A percentile compares a stretch with the other conserved stretches of the same genome.
phyloP scores from a whole-genome alignment of 2,797 vertebrate genomes.

The Nannoperca australis region DNA sequence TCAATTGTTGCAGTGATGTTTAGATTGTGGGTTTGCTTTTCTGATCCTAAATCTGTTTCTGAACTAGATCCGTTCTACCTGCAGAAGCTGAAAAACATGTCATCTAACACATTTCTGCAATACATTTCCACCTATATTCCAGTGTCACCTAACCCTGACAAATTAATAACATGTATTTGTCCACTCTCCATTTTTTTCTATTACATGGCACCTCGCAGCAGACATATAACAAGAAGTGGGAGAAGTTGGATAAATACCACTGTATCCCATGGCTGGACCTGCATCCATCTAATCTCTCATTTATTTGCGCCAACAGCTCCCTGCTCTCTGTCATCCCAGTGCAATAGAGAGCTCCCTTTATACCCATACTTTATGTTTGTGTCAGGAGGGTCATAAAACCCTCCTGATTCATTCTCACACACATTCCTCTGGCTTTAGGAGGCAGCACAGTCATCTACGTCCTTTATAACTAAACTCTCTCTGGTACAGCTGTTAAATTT shows the following conservation, averaged over 20 bases:
- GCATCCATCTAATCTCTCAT: slow-evolving; percentile 52
- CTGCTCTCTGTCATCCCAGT: slow-evolving; percentile 16
- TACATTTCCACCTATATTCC: slow-evolving; percentile 10
- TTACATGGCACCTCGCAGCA: slow-evolving; percentile 24
- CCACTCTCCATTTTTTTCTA: slow-evolving; percentile 15
- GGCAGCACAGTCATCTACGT: not conserved
- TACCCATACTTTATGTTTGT: slow-evolving; percentile 60
- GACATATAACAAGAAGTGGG: slow-evolving; percentile 8
- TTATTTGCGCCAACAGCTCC: slow-evolving; percentile 52
- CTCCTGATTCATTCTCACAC: slow-evolving; percentile 57
- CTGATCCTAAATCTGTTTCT: slow-evolving; percentile 4
- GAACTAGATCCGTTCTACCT: not conserved
- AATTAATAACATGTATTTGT: slow-evolving; percentile 38
- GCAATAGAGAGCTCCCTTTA: slow-evolving; percentile 56
- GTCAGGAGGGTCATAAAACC: slow-evolving; percentile 67
- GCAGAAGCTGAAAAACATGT: slow-evolving; percentile 13
- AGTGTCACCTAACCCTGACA: slow-evolving; percentile 18
- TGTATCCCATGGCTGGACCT: slow-evolving; percentile 13
- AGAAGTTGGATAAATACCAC: slow-evolving; percentile 39
- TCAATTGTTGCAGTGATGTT: slow-evolving; percentile 1
- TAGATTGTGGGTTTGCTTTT: slow-evolving; percentile 26
- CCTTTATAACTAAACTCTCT: slow-evolving; percentile 4
- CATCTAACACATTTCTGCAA: slow-evolving; percentile 4
- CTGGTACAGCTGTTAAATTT: slow-evolving; percentile 16
- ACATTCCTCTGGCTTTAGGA: slow-evolving; percentile 24